phyloP scores from a whole-genome alignment of 1,140 invertebrate genomes.

The Drosophila erecta region DNA sequence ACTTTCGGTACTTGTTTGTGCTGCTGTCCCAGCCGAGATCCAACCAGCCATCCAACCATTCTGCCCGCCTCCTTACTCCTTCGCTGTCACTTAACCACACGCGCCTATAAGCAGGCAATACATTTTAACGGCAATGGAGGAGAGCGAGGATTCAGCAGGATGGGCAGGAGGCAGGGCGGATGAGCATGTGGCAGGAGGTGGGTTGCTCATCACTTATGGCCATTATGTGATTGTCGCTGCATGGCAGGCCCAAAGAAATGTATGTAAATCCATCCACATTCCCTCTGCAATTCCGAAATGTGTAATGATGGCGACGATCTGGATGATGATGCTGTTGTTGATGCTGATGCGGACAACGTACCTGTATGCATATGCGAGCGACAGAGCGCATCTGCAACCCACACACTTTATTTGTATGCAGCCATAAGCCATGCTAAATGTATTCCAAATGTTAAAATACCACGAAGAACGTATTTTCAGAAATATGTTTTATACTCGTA shows the following conservation, averaged over 20 bases:
- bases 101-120: constrained; percentile 53
- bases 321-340: constrained; percentile 4
- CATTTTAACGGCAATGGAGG: constrained; percentile 44
- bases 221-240: constrained; percentile 48
- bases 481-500: neutral
- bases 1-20: constrained; percentile 4
- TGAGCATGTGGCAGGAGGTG: neutral
- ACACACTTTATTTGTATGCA: constrained; percentile 8
- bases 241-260: constrained; percentile 13
- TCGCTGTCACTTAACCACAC: constrained; percentile 48
- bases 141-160: constrained; percentile 14
- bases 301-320: constrained; percentile 38
- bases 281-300: constrained; percentile 30
- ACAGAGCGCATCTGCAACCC: constrained; percentile 18
- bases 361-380: constrained; percentile 29
- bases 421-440: neutral
- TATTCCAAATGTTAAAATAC: neutral
- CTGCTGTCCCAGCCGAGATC: constrained; percentile 1
- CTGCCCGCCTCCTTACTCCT: neutral
- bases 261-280: constrained; percentile 31
- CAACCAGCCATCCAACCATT: neutral
- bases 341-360: constrained; percentile 7
- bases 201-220: constrained; percentile 34
- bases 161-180: too few relatives aligned
- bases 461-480: neutral